phyloP scores from a whole-genome alignment of 2,113 vertebrate genomes.

The Phyllopteryx taeniolatus region DNA sequence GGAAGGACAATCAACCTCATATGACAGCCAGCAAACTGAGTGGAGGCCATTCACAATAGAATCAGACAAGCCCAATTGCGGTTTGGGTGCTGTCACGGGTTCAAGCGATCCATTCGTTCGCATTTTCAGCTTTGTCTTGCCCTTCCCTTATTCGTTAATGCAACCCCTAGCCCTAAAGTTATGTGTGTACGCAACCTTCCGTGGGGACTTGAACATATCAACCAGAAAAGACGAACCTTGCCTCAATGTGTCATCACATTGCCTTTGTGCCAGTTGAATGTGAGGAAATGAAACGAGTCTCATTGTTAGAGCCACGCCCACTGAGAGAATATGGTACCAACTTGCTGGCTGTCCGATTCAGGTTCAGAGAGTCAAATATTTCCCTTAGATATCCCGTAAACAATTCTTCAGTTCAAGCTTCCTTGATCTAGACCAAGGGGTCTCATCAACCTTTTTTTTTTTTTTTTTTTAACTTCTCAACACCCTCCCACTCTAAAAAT shows the following conservation, averaged over 20 bases:
- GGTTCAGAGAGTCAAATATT: conserved; percentile 10
- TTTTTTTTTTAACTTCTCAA: conserved; percentile 46
- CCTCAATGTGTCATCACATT: conserved; percentile 59
- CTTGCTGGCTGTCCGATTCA: conserved; percentile 35
- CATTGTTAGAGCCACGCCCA: conserved; percentile 44
- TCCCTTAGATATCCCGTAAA: not conserved
- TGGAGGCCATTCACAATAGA: conserved; percentile 64
- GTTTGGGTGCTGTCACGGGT: conserved; percentile 51
- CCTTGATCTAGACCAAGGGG: not conserved
- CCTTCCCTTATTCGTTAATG: conserved; percentile 38
- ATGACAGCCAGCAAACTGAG: conserved; percentile 77
- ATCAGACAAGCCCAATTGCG: conserved; percentile 47
- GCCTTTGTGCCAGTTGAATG: conserved; percentile 43
- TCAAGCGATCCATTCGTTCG: conserved; percentile 56
- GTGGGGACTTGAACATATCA: conserved; percentile 70
- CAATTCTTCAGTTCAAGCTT: not conserved
- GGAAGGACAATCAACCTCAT: conserved; percentile 73
- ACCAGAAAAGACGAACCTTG: conserved; percentile 69
- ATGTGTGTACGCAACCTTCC: conserved; percentile 55
- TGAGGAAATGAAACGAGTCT: conserved; percentile 50
- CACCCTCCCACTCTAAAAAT: conserved; percentile 37
- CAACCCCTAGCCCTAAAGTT: conserved; percentile 45
- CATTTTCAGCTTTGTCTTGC: conserved; percentile 52
- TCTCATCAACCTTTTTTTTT: conserved; percentile 28
- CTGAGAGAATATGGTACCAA: conserved; percentile 43